Base-by-base conservation (phyloP, 2,797 vertebrate genomes). In the Sparidentex hasta region DNA sequence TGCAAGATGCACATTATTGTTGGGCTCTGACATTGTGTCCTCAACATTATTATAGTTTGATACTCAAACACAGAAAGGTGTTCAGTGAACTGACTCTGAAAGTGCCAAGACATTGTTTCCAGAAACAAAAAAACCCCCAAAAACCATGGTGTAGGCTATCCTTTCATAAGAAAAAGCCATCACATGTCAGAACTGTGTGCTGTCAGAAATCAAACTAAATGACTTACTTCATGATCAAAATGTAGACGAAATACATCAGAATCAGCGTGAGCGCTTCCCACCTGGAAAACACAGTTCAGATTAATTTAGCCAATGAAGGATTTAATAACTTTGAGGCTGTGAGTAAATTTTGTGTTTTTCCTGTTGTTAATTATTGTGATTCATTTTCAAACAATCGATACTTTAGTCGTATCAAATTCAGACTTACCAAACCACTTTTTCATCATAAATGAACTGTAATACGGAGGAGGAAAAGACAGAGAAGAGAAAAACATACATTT, bases 201-300 rank as follows among this genome's bases (percentile, higher is more conserved):
- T 2, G 13, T 20, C 3, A 41, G 1, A 57, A 16, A 54, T 44
- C 0, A 43, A 20, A 23, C 27, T 29, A 1, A 6, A 18, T 61
- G 56, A 97, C 98, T 97, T 96, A 99, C 98, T 99, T 99, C 98
- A 99, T 99, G 84, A 99, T 97, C 78, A 98, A 20, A 86, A 99
- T 99, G 95, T 99, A 99, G 94, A 97, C 93, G 44, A 96, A 61
- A 17, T 99, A 99, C 97, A 99, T 98, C 87, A 97, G 86, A 73
- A 99, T 95, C 58, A 99, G 91, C 21, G 97, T 96, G 64, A 99
- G 93, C 44, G 98, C 97, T 87, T 99, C 98, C 97, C 97, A 98
- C 98, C 98, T 99, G 92, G 25, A 90, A 94, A 87, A 66, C 75
- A 88, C 6, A 74, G 9, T 46, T 33, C 1, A 5, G 25, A 57